Percentiles rank a stretch among this genome's conserved stretches.
Evolutionary conservation across 2,797 vertebrate genomes (phyloP).

Genomic region (Amblyraja radiata): DNA sequence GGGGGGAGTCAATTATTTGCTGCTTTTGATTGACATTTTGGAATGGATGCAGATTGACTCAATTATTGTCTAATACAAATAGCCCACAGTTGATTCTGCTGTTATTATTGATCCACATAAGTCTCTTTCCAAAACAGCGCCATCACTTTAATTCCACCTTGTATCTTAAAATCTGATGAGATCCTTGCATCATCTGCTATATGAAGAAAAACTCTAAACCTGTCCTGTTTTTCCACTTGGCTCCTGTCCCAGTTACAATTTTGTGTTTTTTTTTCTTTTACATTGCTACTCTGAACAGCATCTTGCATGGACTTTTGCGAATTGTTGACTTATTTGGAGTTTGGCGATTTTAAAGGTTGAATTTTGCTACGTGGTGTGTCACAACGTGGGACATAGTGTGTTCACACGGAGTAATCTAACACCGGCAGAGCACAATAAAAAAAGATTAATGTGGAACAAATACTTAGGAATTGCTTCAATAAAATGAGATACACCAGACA

Average conservation of each 20-base stretch:
- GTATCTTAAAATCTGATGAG: background rate
- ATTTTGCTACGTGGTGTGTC: background rate
- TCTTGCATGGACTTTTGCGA: background rate
- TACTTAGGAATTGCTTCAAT: conserved; percentile 24
- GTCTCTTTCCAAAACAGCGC: background rate
- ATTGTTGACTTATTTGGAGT: background rate
- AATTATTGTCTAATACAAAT: background rate
- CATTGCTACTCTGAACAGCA: background rate
- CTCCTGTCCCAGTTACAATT: background rate
- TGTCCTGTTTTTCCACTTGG: background rate
- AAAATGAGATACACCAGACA: background rate
- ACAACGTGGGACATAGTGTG: background rate
- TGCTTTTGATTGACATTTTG: background rate
- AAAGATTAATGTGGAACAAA: conserved; percentile 17
- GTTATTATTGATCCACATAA: background rate
- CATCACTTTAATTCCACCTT: background rate
- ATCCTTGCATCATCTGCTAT: background rate
- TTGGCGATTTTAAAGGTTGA: background rate
- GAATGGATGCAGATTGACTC: background rate
- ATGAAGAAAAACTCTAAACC: background rate
- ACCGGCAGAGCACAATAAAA: background rate
- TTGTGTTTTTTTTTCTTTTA: background rate
- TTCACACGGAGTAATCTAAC: conserved; percentile 6
- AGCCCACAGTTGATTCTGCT: background rate
- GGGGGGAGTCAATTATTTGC: background rate